Base-by-base conservation (phyloP, 2,888 invertebrate species). In the Eupithecia pulchellata region DNA sequence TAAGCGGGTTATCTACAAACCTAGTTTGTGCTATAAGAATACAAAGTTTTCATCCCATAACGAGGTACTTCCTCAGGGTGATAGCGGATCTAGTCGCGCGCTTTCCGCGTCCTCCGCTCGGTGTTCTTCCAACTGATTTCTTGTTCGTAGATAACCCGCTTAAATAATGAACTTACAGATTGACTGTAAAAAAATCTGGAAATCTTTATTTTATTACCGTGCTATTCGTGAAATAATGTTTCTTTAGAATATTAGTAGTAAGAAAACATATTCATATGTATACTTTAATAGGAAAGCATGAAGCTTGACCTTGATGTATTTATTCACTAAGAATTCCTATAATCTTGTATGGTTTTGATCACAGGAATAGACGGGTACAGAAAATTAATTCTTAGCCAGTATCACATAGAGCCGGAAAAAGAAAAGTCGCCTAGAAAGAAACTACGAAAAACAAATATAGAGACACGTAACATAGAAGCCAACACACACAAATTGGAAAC, bases 381-480 rank as follows among this genome's bases (percentile, higher is more conserved):
- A 61, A 69, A 77, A 42, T 74, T 74, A 32, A 78, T 78, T 47
- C 47, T 78, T 58, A 75, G 70, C 60, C 77, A 78, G 30, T 78
- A 77, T 25, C 77, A 78, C 17, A 77, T 78, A 47, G 69, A 75
- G 6, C 61, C 61, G 13, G 75, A 78, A n/a, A 75, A 62, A 27
- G 27, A 20, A 4, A 67, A 42, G 27, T 30, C 52, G 34, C 64
- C 65, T 17, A 66, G 66, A 68, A 66, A 57, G 27, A 60, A 66
- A n/a, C 63, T 42, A 36, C 63, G 52, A 36, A 64, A 55, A 34
- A 30, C 30, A 52, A 52, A 13, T 30, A 61, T 61, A 20, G 66
- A 71, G 64, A 69, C 66, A 25, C 32, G 32, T 17, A 62, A 67
- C 5, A 39, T 36, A 4, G 52, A 62, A 55, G 65, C 67, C 27